Conservation (phyloP, 2,888 invertebrate species). For the Caenorhabditis imperialis region DNA sequence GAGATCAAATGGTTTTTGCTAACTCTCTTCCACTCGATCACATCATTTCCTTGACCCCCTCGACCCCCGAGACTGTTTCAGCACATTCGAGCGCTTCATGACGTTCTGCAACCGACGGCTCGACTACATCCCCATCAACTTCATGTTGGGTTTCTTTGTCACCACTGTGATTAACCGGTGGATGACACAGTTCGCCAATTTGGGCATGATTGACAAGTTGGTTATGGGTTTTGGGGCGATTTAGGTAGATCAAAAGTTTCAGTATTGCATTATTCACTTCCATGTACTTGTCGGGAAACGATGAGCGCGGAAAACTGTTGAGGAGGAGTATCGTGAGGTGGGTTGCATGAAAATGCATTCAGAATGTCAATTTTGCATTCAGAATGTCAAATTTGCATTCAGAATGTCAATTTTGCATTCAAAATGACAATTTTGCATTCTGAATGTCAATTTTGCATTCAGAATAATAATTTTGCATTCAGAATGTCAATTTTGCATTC, state of each 20-base stretch:
- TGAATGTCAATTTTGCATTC: no score
- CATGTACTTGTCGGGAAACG: slow-evolving; percentile 64
- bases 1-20: neutral
- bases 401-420: no score
- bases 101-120: slow-evolving; percentile 61
- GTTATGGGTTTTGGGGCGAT: neutral
- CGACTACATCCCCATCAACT: slow-evolving; percentile 65
- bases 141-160: slow-evolving; percentile 72
- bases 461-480: no score
- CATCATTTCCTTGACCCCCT: no score
- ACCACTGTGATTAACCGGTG: slow-evolving; percentile 66
- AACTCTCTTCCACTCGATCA: no score
- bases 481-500: no score
- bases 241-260: slow-evolving; percentile 4
- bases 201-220: slow-evolving; percentile 65
- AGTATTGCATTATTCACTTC: slow-evolving; percentile 67
- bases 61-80: no score
- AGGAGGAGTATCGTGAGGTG: slow-evolving; percentile 71
- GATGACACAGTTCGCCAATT: slow-evolving; percentile 60
- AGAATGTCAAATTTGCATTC: no score
- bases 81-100: slow-evolving; percentile 63
- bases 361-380: no score
- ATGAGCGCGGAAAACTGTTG: slow-evolving; percentile 60
- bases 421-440: no score
- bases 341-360: no score